These are phyloP conservation scores for Agapostemon virescens DNA, from an alignment of 2,888 invertebrate genomes.

Conservation along the genomic window DNA sequence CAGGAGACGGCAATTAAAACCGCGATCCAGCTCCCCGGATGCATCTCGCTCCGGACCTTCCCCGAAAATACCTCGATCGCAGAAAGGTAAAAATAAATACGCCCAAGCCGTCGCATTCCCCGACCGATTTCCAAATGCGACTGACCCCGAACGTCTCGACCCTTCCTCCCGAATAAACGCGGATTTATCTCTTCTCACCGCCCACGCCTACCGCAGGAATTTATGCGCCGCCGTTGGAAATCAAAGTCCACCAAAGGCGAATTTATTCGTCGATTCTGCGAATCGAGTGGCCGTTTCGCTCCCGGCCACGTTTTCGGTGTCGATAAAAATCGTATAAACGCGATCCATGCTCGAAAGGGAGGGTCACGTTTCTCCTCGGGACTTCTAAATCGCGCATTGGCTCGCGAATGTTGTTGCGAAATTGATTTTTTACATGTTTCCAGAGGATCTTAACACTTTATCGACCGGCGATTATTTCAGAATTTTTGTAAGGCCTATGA, in stretches of 20 bases:
- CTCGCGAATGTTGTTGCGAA: too few relatives aligned
- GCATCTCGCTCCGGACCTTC: not conserved
- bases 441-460: too few relatives aligned
- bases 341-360: not conserved
- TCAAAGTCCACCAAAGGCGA: not conserved
- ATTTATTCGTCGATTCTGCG: conserved; percentile 3
- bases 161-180: conserved; percentile 30
- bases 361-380: too few relatives aligned
- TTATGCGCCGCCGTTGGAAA: conserved; percentile 30
- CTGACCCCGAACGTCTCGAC: conserved; percentile 40
- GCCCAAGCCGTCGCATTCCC: conserved; percentile 34
- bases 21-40: not conserved
- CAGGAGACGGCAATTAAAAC: conserved; percentile 19
- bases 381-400: too few relatives aligned
- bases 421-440: too few relatives aligned
- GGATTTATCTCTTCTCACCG: conserved; percentile 32
- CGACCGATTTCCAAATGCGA: conserved; percentile 44
- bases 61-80: not conserved
- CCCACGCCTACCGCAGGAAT: conserved; percentile 21
- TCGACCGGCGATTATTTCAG: too few relatives aligned
- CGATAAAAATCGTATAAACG: conserved; percentile 4
- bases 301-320: not conserved
- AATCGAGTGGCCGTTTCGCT: not conserved
- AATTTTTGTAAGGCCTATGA: too few relatives aligned
- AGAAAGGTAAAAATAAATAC: conserved; percentile 36